phyloP scores from a whole-genome alignment of 1,140 invertebrate species.

The Drosophila repleta region DNA sequence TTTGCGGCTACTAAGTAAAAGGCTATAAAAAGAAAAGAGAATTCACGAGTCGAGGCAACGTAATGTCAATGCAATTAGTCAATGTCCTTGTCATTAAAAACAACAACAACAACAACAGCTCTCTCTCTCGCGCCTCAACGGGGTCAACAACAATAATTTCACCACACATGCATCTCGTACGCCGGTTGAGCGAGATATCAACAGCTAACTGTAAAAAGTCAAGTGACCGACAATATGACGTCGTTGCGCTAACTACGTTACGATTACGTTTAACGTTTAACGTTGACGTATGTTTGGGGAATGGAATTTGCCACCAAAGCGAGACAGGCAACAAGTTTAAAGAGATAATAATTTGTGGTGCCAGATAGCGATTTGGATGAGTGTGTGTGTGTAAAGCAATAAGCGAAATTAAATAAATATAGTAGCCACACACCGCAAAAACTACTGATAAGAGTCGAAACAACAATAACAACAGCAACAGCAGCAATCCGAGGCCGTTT shows the following conservation, averaged over 20 bases:
- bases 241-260: constrained; percentile 27
- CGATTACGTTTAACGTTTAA: constrained; percentile 35
- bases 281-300: constrained; percentile 24
- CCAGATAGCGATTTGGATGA: constrained; percentile 51
- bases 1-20: constrained; percentile 65
- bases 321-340: constrained; percentile 40
- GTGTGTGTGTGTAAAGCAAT: constrained; percentile 15
- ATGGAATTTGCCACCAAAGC: constrained; percentile 56
- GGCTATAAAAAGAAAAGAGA: constrained; percentile 73
- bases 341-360: constrained; percentile 61
- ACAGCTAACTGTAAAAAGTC: constrained; percentile 61
- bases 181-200: constrained; percentile 28
- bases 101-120: constrained; percentile 30
- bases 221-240: constrained; percentile 55
- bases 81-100: constrained; percentile 76
- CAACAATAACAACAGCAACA: neutral
- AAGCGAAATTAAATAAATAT: constrained; percentile 67
- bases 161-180: constrained; percentile 46
- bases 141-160: constrained; percentile 56
- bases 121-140: constrained; percentile 9
- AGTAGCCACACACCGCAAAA: constrained; percentile 61
- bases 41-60: constrained; percentile 61
- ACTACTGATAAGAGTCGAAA: constrained; percentile 61
- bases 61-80: constrained; percentile 83
- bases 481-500: constrained; percentile 14